A percentile compares a stretch with the other conserved stretches of the same genome.
phyloP scores from a whole-genome alignment of 2,113 vertebrate species.

The Ammodytes marinus region DNA sequence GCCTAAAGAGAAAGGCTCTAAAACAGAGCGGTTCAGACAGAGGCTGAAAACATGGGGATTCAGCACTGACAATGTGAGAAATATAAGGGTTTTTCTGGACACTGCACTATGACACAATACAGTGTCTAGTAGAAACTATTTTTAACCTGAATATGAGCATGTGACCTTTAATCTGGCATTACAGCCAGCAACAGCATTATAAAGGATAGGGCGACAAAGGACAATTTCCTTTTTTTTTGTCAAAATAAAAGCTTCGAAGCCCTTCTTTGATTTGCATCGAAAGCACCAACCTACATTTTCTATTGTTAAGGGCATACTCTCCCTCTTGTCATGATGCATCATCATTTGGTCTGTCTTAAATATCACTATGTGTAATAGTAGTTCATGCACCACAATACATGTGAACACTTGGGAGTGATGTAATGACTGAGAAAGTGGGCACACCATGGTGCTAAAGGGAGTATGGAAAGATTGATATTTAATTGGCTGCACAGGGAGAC shows the following conservation, averaged over 20 bases:
- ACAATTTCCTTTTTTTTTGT: neutral
- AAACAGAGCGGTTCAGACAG: no score
- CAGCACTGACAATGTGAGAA: no score
- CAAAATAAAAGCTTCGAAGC: slow-evolving; percentile 27
- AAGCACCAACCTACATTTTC: neutral
- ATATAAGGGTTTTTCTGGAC: no score
- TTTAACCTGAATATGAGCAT: no score
- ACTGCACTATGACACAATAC: no score
- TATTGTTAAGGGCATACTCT: neutral
- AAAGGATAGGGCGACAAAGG: neutral
- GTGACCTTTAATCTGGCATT: neutral
- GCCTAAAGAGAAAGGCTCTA: no score
- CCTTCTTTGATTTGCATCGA: no score
- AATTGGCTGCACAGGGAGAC: slow-evolving; percentile 56
- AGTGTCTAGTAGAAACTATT: no score
- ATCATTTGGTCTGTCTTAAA: neutral
- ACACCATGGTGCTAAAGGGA: slow-evolving; percentile 22
- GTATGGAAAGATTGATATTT: slow-evolving; percentile 37
- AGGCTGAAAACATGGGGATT: no score
- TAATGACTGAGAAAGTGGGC: neutral
- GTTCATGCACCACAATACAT: neutral
- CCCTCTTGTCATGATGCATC: slow-evolving; percentile 3
- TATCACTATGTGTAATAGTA: neutral
- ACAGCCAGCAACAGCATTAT: neutral
- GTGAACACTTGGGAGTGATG: neutral